phyloP scores from a whole-genome alignment of 2,113 vertebrate species.

The Motacilla alba region DNA sequence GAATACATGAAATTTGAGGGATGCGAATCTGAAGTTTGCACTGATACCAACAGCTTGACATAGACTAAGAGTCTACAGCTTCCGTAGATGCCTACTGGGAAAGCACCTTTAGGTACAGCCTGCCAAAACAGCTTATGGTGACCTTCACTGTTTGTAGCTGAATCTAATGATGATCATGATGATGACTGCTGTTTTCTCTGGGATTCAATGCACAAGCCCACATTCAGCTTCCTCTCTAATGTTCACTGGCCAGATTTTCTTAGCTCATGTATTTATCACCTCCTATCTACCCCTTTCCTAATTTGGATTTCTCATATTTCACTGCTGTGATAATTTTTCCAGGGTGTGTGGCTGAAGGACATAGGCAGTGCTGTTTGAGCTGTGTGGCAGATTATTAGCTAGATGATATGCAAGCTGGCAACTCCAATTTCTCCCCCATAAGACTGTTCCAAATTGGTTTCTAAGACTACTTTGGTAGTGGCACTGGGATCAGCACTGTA shows the following conservation, averaged over 20 bases:
- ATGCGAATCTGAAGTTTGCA: accelerated
- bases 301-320: neutral
- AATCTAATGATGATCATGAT: neutral
- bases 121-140: neutral
- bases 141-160: neutral
- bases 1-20: neutral
- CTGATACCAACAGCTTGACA: neutral
- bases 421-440: neutral
- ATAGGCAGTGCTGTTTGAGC: neutral
- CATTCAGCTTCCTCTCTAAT: neutral
- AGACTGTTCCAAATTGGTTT: neutral
- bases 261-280: neutral
- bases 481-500: neutral
- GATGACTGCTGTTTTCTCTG: neutral
- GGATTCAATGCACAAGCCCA: neutral
- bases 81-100: neutral
- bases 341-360: neutral
- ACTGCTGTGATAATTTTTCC: neutral
- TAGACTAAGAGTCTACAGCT: neutral
- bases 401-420: neutral
- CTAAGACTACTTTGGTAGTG: neutral
- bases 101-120: neutral
- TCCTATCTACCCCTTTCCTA: neutral
- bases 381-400: neutral
- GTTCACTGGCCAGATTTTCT: neutral